These are phyloP conservation scores for Polydrusus cervinus DNA, from an alignment of 2,888 invertebrate species.

Conservation along the genomic window DNA sequence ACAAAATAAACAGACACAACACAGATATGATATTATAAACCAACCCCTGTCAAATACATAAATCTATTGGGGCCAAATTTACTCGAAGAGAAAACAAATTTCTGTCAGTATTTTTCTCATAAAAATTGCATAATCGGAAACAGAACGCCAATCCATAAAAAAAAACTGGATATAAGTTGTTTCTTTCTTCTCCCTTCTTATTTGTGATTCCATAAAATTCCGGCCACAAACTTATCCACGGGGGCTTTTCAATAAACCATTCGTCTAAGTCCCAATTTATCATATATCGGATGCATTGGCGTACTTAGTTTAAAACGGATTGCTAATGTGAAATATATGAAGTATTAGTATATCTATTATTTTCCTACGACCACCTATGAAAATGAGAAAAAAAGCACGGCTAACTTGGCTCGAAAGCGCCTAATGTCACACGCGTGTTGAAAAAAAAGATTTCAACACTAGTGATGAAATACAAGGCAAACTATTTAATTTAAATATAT, in stretches of 20 bases:
- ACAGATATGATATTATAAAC: no score
- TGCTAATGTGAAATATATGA: no score
- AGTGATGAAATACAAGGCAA: no score
- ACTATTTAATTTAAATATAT: no score
- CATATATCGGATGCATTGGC: slow-evolving; percentile 60
- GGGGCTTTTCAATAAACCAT: slow-evolving; percentile 70
- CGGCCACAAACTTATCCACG: slow-evolving; percentile 65
- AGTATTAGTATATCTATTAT: no score
- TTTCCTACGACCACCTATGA: no score
- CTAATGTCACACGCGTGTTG: no score
- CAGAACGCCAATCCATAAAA: slow-evolving; percentile 64
- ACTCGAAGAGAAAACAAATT: slow-evolving; percentile 33
- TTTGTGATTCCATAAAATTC: slow-evolving; percentile 63
- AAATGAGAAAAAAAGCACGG: no score
- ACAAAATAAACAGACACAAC: no score
- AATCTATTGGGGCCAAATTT: slow-evolving; percentile 28
- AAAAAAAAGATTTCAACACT: no score
- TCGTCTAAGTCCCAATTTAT: slow-evolving; percentile 68
- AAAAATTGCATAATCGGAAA: slow-evolving; percentile 63
- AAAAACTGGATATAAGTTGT: slow-evolving; percentile 55
- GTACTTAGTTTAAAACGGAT: slow-evolving; percentile 24
- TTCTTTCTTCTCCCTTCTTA: slow-evolving; percentile 58
- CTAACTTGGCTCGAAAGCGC: no score
- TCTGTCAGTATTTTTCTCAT: slow-evolving; percentile 56
- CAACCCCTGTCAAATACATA: slow-evolving; percentile 35